Percentiles rank a stretch among this genome's conserved stretches.
phyloP scores from a whole-genome alignment of 1,140 invertebrate species.

The Rhizoglyphus robini region DNA sequence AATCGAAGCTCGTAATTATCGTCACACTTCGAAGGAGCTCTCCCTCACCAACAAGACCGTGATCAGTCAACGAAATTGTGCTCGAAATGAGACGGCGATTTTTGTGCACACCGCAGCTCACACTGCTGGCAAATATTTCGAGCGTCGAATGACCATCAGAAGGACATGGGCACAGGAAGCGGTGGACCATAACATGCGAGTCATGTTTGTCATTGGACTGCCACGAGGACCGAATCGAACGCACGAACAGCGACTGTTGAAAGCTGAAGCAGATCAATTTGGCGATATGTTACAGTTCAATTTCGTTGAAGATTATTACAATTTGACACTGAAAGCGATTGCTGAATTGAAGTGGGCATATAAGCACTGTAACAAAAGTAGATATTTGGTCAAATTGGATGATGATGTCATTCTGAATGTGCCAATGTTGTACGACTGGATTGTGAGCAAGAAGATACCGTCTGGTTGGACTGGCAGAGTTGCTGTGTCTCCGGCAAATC shows the following conservation, averaged over 20 bases:
- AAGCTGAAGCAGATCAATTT: slow-evolving; percentile 10
- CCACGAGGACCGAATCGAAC: not conserved
- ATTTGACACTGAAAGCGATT: slow-evolving; percentile 39
- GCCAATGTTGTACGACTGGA: slow-evolving; percentile 23
- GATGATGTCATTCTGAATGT: slow-evolving; percentile 73
- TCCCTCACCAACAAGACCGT: slow-evolving; percentile 1
- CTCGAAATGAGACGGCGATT: not conserved
- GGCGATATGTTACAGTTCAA: slow-evolving; percentile 18
- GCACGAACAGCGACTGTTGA: not conserved
- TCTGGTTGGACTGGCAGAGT: slow-evolving; percentile 58
- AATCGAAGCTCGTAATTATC: slow-evolving; percentile 13
- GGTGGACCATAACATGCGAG: not conserved
- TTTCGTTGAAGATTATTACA: slow-evolving; percentile 47
- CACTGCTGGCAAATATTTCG: slow-evolving; percentile 15
- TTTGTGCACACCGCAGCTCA: slow-evolving; percentile 3
- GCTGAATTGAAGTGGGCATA: slow-evolving; percentile 32
- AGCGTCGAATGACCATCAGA: slow-evolving; percentile 1
- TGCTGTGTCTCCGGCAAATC: slow-evolving; percentile 64
- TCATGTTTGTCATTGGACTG: slow-evolving; percentile 17
- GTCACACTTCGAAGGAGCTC: not conserved
- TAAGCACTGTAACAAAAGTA: slow-evolving; percentile 45
- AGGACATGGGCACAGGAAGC: slow-evolving; percentile 16
- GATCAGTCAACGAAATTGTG: slow-evolving; percentile 5
- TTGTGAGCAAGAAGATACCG: slow-evolving; percentile 12
- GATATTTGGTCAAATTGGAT: slow-evolving; percentile 64